A percentile compares a stretch with the other conserved stretches of the same genome.
Conservation (phyloP, 2,888 invertebrate genomes). For the Dermolepida albohirtum region DNA sequence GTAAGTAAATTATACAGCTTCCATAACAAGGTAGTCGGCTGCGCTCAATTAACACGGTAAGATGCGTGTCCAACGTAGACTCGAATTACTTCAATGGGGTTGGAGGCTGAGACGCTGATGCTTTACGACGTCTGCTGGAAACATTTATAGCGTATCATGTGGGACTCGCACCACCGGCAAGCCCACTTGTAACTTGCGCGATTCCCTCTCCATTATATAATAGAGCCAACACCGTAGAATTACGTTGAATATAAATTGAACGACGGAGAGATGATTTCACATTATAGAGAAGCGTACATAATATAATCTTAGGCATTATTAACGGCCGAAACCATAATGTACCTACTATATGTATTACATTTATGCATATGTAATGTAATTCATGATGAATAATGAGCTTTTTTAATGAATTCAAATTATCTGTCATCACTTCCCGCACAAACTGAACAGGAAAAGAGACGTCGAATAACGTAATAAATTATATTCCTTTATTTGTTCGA, state of each 20-base stretch:
- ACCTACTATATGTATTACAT: neutral
- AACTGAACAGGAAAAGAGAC: slow-evolving; percentile 17
- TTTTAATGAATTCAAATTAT: slow-evolving; percentile 37
- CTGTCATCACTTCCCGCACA: slow-evolving; percentile 24
- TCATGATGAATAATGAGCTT: slow-evolving; percentile 22
- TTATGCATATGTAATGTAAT: slow-evolving; percentile 7
- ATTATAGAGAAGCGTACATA: neutral
- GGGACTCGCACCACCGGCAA: slow-evolving; percentile 31
- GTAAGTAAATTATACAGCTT: slow-evolving; percentile 20
- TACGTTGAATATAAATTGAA: slow-evolving; percentile 36
- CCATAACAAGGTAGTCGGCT: slow-evolving; percentile 40
- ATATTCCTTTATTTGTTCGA: slow-evolving; percentile 35
- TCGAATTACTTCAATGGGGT: slow-evolving; percentile 41
- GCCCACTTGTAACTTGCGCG: slow-evolving; percentile 28
- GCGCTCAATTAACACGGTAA: slow-evolving; percentile 41
- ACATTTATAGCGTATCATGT: slow-evolving; percentile 43
- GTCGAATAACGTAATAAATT: slow-evolving; percentile 34
- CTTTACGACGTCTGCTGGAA: slow-evolving; percentile 43
- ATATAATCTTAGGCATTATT: no score
- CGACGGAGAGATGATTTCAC: slow-evolving; percentile 25
- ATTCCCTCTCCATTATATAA: slow-evolving; percentile 39
- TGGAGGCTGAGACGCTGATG: slow-evolving; percentile 36
- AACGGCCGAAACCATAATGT: neutral
- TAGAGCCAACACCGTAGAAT: slow-evolving; percentile 31
- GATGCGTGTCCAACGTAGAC: slow-evolving; percentile 44